A percentile compares a stretch with the other conserved stretches of the same genome.
Evolutionary conservation across 1,140 invertebrate genomes (phyloP).

Genomic region (Aradophagus sp.): DNA sequence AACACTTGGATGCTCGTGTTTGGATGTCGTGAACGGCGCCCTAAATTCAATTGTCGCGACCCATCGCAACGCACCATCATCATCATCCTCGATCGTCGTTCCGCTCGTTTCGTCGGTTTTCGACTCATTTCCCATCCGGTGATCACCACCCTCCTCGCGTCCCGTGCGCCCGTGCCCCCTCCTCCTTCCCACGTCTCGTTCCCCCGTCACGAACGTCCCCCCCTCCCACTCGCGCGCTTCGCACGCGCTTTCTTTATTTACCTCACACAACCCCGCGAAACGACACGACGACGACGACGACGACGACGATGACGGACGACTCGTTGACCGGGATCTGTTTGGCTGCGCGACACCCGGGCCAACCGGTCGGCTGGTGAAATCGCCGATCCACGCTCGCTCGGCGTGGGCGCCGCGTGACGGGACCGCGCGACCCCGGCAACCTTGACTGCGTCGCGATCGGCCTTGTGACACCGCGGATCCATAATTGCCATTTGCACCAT

Average conservation of each 20-base stretch:
- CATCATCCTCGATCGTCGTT: no score
- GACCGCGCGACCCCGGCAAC: conserved; percentile 31
- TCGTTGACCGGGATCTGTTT: conserved; percentile 14
- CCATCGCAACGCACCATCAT: no score
- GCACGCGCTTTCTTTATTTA: conserved; percentile 70
- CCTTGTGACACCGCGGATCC: conserved; percentile 61
- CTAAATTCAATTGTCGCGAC: no score
- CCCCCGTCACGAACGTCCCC: conserved; percentile 36
- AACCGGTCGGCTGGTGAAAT: conserved; percentile 22
- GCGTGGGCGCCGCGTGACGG: conserved; percentile 26
- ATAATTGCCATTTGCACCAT: conserved; percentile 81
- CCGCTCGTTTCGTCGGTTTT: no score
- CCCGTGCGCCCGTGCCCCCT: conserved; percentile 11
- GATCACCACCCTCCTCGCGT: no score
- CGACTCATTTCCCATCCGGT: no score
- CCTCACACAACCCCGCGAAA: conserved; percentile 59
- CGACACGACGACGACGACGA: conserved; percentile 54
- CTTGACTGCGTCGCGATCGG: conserved; percentile 43
- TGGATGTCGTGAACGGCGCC: no score
- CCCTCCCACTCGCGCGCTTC: conserved; percentile 33
- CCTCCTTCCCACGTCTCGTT: conserved; percentile 19
- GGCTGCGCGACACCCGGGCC: conserved; percentile 16
- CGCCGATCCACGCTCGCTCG: background rate
- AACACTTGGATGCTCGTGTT: no score
- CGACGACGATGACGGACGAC: conserved; percentile 28